Percentiles rank a stretch among this genome's conserved stretches.
Evolutionary conservation across 2,113 vertebrate genomes (phyloP).

Genomic region (Urocitellus parryii): DNA sequence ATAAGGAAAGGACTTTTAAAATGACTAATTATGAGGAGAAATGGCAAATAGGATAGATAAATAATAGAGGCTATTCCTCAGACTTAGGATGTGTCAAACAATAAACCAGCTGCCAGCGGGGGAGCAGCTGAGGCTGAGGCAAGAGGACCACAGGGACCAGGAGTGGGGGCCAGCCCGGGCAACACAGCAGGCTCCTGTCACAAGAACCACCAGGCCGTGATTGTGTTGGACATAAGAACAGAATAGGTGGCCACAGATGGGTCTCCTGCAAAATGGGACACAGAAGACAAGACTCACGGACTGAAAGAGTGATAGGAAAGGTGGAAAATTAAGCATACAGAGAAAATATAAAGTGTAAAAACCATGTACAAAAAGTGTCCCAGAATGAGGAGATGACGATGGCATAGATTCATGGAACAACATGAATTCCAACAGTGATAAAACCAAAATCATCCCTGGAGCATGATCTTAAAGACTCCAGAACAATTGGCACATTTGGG

Average conservation of each 20-base stretch:
- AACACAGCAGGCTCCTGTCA: no score
- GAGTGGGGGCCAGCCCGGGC: background rate
- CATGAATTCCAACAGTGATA: background rate
- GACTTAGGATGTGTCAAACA: background rate
- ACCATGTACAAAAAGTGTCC: background rate
- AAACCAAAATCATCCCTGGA: no score
- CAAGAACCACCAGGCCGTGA: no score
- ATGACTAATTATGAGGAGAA: background rate
- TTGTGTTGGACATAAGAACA: background rate
- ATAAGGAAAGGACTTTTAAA: background rate
- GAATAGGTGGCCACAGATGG: background rate
- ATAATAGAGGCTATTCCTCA: background rate
- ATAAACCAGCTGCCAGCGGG: background rate
- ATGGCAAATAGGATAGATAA: background rate
- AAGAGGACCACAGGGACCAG: background rate
- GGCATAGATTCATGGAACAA: background rate
- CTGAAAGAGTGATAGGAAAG: background rate
- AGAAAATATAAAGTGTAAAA: background rate
- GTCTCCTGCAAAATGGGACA: background rate
- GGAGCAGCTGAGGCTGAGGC: background rate
- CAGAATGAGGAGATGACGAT: background rate
- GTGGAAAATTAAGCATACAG: no score
- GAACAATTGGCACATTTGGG: background rate
- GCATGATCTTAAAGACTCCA: background rate
- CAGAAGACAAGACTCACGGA: background rate